Evolutionary conservation across 2,888 invertebrate genomes (phyloP), one percentile per base, ranked within the genome.

Genomic region (Bembecia ichneumoniformis): DNA sequence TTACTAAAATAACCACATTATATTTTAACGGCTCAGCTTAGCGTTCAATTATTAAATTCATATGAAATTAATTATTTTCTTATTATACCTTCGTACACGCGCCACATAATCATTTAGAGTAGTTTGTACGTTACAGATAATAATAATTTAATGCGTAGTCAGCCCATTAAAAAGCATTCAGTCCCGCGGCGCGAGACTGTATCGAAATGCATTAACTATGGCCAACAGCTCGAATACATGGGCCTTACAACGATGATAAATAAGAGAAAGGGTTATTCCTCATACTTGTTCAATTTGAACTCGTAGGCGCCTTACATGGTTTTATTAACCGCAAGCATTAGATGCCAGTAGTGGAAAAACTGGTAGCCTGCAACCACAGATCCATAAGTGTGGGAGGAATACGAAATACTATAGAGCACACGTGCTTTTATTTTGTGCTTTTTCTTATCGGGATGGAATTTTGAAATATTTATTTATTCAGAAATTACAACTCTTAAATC

Each of bases 121-220:
- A 60, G 63, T 28, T 28, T 28, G 40, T 62, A 62, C 64, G 63
- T 66, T 61, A 66, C 64, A 68, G 65, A 72, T 65, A 64, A 70
- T 68, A 70, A 40, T 40, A 70, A 67, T 71, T 70, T 71, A 68
- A 70, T 67, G 66, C 70, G 66, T 63, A 71, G 67, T 64, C 66
- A 68, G 66, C 62, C 74, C 72, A 81, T 82, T 82, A 81, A 80
- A 82, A 79, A 74, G 69, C 74, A 78, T 81, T 82, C 77, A 78
- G 67, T 64, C 66, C 53, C 59, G 63, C 59, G 67, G 62, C 57
- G 64, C 61, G 28, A 9, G 40, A 13, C 63, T 63, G 64, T 71
- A 66, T 66, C 66, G 58, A 60, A 67, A 64, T 66, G 66, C 66
- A 72, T 73, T 75, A 71, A 73, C 55, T 52, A 51, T 11, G 40